phyloP scores from a whole-genome alignment of 2,797 vertebrate genomes.

The Hirundo rustica region DNA sequence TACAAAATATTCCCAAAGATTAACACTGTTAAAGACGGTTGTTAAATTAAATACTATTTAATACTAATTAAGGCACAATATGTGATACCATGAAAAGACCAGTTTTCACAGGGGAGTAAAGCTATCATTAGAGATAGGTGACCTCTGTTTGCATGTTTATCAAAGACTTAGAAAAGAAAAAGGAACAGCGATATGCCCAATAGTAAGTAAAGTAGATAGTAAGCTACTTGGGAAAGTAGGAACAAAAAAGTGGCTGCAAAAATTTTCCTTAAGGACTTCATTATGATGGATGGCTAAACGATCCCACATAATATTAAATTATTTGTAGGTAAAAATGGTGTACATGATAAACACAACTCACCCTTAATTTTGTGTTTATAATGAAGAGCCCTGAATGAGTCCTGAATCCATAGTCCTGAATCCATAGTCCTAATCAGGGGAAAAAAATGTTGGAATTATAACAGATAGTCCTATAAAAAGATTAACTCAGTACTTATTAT shows the following conservation, averaged over 20 bases:
- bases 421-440: background rate
- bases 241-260: background rate
- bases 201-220: background rate
- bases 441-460: background rate
- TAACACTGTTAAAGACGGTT: background rate
- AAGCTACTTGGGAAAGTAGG: background rate
- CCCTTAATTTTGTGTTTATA: background rate
- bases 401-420: background rate
- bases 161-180: background rate
- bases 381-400: background rate
- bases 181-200: background rate
- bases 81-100: background rate
- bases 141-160: background rate
- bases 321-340: background rate
- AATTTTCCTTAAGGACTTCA: background rate
- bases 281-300: background rate
- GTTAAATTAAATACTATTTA: background rate
- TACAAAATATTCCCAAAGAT: background rate
- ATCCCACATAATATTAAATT: background rate
- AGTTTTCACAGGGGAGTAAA: background rate
- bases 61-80: background rate
- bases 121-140: background rate
- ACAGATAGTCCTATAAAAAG: background rate
- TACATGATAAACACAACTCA: background rate
- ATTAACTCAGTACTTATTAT: background rate